A percentile compares a stretch with the other conserved stretches of the same genome.
Conservation (phyloP, 2,888 invertebrate genomes). For the Netelia melanura region DNA sequence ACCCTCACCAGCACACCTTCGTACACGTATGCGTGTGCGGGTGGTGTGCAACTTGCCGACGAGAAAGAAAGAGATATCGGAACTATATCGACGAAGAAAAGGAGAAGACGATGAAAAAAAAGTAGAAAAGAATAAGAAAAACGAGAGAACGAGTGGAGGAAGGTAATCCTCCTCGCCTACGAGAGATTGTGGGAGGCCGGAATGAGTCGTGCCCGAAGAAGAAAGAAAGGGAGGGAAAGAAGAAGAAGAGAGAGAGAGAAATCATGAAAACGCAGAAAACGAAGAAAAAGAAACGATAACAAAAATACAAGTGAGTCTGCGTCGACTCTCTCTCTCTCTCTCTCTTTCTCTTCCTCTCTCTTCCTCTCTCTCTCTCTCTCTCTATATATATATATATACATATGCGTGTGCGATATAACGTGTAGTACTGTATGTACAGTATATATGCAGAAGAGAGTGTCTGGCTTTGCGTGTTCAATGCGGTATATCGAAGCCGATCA, state of each 20-base stretch:
- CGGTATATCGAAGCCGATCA: constrained; percentile 75
- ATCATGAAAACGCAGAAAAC: constrained; percentile 38
- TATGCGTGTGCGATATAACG: constrained; percentile 20
- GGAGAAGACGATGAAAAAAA: constrained; percentile 10
- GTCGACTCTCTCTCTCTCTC: neutral
- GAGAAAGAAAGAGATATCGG: constrained; percentile 40
- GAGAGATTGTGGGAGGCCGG: constrained; percentile 81
- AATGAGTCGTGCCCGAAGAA: constrained; percentile 75
- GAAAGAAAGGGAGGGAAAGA: constrained; percentile 37
- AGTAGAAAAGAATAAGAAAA: constrained; percentile 30
- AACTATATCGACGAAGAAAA: constrained; percentile 31
- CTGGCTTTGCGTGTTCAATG: constrained; percentile 67
- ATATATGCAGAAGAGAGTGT: constrained; percentile 66
- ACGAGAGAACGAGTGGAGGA: constrained; percentile 73
- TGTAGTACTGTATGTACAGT: constrained; percentile 23
- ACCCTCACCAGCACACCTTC: neutral
- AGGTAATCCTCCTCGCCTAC: constrained; percentile 82
- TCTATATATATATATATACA: neutral
- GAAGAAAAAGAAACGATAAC: constrained; percentile 57
- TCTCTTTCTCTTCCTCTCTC: neutral
- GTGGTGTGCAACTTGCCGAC: constrained; percentile 51
- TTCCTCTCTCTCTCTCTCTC: no score
- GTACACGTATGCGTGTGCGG: constrained; percentile 11
- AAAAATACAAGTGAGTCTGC: constrained; percentile 57
- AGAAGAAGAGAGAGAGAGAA: constrained; percentile 8